Conservation (phyloP, 1,140 invertebrate genomes). For the Drosophila lowei region DNA sequence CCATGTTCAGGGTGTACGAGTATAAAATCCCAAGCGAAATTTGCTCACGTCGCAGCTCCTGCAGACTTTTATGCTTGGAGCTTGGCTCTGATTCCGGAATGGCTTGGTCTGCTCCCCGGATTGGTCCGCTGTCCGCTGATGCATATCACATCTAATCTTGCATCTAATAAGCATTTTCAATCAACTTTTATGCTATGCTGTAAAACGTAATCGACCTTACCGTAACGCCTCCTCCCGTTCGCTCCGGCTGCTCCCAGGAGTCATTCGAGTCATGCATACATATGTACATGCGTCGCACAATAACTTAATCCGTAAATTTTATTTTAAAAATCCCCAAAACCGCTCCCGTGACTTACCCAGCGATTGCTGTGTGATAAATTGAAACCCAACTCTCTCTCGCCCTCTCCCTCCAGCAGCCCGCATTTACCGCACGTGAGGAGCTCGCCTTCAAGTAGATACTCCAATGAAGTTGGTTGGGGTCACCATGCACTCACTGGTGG, state of each 20-base stretch:
- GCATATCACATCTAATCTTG: constrained; percentile 82
- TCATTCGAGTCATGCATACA: constrained; percentile 32
- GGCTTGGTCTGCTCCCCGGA: constrained; percentile 29
- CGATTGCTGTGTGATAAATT: constrained; percentile 67
- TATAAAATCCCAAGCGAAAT: constrained; percentile 58
- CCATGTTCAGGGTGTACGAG: neutral
- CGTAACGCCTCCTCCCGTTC: constrained; percentile 35
- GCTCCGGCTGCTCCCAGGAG: constrained; percentile 15
- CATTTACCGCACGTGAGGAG: constrained; percentile 24
- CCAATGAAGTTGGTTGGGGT: constrained; percentile 19
- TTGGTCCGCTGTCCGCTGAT: constrained; percentile 40
- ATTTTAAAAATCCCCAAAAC: constrained; percentile 79
- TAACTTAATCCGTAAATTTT: constrained; percentile 83
- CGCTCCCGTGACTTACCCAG: constrained; percentile 65
- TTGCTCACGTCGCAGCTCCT: constrained; percentile 70
- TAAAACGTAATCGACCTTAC: constrained; percentile 82
- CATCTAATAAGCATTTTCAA: constrained; percentile 83
- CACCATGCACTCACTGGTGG: constrained; percentile 11
- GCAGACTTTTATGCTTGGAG: constrained; percentile 65
- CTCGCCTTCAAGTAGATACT: constrained; percentile 23
- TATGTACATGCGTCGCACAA: constrained; percentile 54
- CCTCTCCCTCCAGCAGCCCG: neutral
- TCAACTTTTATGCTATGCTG: constrained; percentile 82
- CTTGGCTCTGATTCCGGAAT: constrained; percentile 62
- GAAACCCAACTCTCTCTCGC: constrained; percentile 56